These are phyloP conservation scores for Phymatocera aterrima DNA, from an alignment of 2,888 invertebrate genomes.

Conservation along the genomic window DNA sequence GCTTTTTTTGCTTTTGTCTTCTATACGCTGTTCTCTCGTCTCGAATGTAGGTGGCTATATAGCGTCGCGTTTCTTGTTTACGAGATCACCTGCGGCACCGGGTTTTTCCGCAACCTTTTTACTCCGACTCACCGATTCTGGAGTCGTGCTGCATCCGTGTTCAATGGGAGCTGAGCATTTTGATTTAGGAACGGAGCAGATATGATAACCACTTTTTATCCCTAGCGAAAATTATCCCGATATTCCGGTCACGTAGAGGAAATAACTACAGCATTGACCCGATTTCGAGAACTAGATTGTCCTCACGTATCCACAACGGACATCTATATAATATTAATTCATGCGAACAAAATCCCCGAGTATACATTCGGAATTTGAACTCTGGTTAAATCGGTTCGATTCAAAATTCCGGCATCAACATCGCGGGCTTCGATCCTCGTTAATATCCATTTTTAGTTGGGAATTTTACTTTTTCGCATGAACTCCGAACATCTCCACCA, in stretches of 20 bases:
- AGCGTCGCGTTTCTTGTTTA: constrained; percentile 24
- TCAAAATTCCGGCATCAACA: neutral
- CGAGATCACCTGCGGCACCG: constrained; percentile 38
- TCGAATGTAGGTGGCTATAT: neutral
- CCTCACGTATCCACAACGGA: neutral
- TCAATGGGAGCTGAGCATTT: constrained; percentile 17
- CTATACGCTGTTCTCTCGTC: constrained; percentile 36
- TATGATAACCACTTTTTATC: constrained; percentile 4
- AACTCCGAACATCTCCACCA: neutral
- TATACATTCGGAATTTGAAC: neutral
- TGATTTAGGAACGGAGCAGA: constrained; percentile 19
- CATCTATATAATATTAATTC: neutral
- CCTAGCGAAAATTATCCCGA: neutral
- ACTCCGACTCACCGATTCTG: constrained; percentile 60
- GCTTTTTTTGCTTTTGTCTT: constrained; percentile 45
- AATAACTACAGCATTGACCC: constrained; percentile 10
- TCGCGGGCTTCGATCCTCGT: neutral
- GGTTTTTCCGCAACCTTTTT: constrained; percentile 53
- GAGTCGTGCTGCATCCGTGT: neutral
- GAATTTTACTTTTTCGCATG: constrained; percentile 1
- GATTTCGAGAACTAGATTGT: neutral
- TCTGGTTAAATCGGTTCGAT: neutral
- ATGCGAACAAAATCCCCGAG: neutral
- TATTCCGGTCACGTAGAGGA: constrained; percentile 5
- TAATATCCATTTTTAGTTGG: constrained; percentile 13